These are phyloP conservation scores for Erinaceus europaeus DNA, from an alignment of 2,113 vertebrate genomes.

Conservation along the genomic window DNA sequence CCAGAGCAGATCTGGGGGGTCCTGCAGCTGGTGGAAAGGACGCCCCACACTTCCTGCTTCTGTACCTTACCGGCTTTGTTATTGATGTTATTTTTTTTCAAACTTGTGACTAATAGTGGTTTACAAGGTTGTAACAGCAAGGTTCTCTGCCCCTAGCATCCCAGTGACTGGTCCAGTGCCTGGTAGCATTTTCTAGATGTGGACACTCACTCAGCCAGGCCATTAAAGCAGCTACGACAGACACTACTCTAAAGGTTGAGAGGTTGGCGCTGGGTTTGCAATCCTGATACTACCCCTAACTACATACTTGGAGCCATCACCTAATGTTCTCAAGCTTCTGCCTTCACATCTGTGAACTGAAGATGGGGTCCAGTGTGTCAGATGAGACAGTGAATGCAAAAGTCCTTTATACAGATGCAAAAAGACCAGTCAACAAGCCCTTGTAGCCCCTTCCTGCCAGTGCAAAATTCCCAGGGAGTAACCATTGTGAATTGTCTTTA, in stretches of 20 bases:
- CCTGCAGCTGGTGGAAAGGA: neutral
- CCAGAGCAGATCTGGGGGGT: neutral
- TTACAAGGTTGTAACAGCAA: no score
- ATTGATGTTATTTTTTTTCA: neutral
- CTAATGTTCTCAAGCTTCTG: neutral
- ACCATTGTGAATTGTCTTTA: neutral
- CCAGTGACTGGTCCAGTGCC: neutral
- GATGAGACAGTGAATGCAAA: neutral
- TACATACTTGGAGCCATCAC: accelerated
- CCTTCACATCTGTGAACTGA: neutral
- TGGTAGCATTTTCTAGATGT: no score
- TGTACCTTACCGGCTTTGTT: neutral
- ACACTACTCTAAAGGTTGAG: neutral
- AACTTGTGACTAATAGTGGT: no score
- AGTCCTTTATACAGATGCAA: neutral
- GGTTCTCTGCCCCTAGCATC: no score
- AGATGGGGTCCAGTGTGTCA: neutral
- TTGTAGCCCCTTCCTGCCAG: neutral
- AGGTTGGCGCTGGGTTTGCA: neutral
- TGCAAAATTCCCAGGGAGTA: neutral
- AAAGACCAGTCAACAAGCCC: neutral
- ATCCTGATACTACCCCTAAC: neutral
- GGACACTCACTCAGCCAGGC: no score
- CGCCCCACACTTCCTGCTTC: neutral
- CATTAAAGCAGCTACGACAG: neutral